Evolutionary conservation across 2,113 vertebrate genomes (phyloP), one percentile per base, ranked within the genome.

Genomic region (Callipepla californica): DNA sequence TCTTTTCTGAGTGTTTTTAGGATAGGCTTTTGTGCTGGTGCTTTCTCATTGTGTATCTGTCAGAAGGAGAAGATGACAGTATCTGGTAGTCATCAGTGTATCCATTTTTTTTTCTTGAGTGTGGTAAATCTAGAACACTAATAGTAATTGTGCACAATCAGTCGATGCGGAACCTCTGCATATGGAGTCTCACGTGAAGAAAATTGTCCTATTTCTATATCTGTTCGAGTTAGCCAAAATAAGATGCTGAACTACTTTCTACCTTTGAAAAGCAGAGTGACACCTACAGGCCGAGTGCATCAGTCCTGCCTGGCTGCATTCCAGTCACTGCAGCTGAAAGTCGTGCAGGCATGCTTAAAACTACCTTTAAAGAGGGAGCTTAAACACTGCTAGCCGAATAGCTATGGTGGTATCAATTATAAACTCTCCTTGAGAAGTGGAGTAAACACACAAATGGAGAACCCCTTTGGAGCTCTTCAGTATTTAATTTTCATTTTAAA

Each of bases 201-300:
- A 75, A 53, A 51, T 3, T 72, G 21, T 61, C 9, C 11, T 12
- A 87, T 85, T 84, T 48, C 48, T 8, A 13, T 19, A 28, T 0
- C 11, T 2, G 30, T 13, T 45, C 68, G 21, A 86, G 88, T 34
- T 66, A 89, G 67, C 12, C 62, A 85, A 87, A 87, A 91, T 38
- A 36, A 62, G 26, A 36, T 36, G 10, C 25, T 90, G 74, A 80
- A 73, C 18, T 44, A 15, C 42, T 93, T 78, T 90, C 53, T 72
- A 70, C 70, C 89, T 55, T 50, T 28, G 67, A 85, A 59, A 47
- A 87, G 22, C 50, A 89, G 19, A 87, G 85, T 93, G 96, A 89
- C 96, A 96, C 44, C 91, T 93, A 89, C 87, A 93, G 91, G 91
- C 79, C 89, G 50, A 48, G 13, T 15, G 15, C 61, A 9, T 50